phyloP scores from a whole-genome alignment of 2,113 vertebrate genomes.

The Emydocephalus ijimae region DNA sequence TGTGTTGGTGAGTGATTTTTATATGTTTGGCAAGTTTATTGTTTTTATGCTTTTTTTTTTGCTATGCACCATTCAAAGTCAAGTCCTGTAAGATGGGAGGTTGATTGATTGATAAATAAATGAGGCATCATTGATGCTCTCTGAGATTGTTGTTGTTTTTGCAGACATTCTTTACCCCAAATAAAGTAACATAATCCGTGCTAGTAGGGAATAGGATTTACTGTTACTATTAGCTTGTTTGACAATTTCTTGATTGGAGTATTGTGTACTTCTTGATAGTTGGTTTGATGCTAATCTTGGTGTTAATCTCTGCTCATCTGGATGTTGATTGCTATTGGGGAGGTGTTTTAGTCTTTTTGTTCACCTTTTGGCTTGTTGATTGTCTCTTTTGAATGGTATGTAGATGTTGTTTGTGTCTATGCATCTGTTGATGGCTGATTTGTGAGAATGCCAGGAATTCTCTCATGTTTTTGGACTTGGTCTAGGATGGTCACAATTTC shows the following conservation, averaged over 20 bases:
- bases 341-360: not conserved
- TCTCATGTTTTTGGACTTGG: no score
- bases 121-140: no score
- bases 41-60: not conserved
- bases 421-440: no score
- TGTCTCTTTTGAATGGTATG: not conserved
- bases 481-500: no score
- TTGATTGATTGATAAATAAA: no score
- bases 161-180: not conserved
- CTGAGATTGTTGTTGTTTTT: no score
- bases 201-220: not conserved
- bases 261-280: not conserved
- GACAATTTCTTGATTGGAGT: not conserved
- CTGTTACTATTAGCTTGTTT: not conserved
- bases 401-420: no score
- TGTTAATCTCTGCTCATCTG: not conserved
- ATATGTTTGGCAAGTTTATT: not conserved
- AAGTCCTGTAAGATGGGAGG: not conserved
- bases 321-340: not conserved
- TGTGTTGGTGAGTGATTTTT: not conserved
- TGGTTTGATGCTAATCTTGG: not conserved
- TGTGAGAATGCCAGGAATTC: no score
- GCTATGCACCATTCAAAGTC: not conserved
- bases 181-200: not conserved
- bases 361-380: not conserved